Base-by-base conservation (phyloP, 2,888 invertebrate species). In the Ellobium chinense region DNA sequence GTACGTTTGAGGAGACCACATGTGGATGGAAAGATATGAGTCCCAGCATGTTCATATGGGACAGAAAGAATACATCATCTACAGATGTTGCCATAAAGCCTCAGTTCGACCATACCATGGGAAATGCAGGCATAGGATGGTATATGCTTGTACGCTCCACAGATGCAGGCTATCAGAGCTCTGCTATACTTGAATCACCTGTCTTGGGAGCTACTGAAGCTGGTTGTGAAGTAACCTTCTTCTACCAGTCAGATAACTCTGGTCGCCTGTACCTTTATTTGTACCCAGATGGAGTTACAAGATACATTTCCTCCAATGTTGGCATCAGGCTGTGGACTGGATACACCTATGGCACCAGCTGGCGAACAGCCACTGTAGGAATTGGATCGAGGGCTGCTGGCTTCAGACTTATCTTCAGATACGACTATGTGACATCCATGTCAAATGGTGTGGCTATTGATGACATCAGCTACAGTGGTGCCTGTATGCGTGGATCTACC, bases 1-100 rank as follows among this genome's bases (percentile, higher is more conserved):
- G 90, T 86, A 84, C 87, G 76, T 91, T 91, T 86, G 89, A 91
- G 82, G 72, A 69, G 0, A 84, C 86, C 21, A 78, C 84, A 1
- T 89, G 90, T 87, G 89, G 90, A n/a, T 91, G 90, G 88, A 81
- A 70, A 34, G 91, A 91, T 74, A 83, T 83, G 70, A 88, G 88
- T 77, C 69, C 77, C 27, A 88, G 88, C 34, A 72, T 82, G 62
- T 89, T 86, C 77, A 78, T 79, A 9, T 90, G 91, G 91, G 63
- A 62, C 24, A 68, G 80, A 37, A 75, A 39, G 18, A 80, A 80
- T 36, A 75, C 75, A 12, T 39, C 80, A 21, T 69, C 69, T 31
- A 14, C 4, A 12, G 75, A 74, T 37, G 56, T 34, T 24, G 14
- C 24, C 1, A 39, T 31, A 27, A 81, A 72, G 39, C 91, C 92